Base-by-base conservation (phyloP, 2,888 invertebrate species). In the Hirtodrosophila cameraria region DNA sequence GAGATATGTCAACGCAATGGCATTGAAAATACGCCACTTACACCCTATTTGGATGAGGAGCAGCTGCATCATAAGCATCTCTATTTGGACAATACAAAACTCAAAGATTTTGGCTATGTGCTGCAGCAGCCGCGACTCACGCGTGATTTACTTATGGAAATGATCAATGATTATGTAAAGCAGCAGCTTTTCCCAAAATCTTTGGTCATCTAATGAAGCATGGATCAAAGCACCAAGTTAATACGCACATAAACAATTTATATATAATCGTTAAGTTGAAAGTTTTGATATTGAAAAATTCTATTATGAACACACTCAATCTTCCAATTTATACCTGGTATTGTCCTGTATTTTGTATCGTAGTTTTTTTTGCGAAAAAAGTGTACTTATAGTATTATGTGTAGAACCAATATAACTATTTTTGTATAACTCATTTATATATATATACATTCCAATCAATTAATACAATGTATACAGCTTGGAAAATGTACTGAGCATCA, bases 11-110 rank as follows among this genome's bases (percentile, higher is more conserved):
- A 94, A 67, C 92, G 92, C 66, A 94, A 96, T 90, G 92, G 92
- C 36, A 94, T 97, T 20, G 91, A 92, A 67, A 97, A 97, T 91
- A 96, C 97, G 13, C 97, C 97, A 1, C 92, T 98, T 1, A 96
- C 96, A 62, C 97, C 98, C 0, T 96, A 95, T 88, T 94, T 97
- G 88, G 95, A 96, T 77, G 93, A 94, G 72, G 97, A 97, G 88
- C 92, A 96, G 76, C 92, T 98, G 66, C 94, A 95, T 83, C 95
- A 96, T 90, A 95, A 95, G 86, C 95, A 96, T 89, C 92, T 97
- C 67, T 93, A 95, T 82, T 92, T 98, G 71, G 93, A 95, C 90
- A 94, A 95, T 3, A 88, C 91, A 58, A 95, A 94, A 90, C 90
- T 97, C 33, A 92, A 92, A 86, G 81, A 91, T 28, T 82, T 87